Conservation (phyloP, 2,797 vertebrate species). For the Taenioides sp. region DNA sequence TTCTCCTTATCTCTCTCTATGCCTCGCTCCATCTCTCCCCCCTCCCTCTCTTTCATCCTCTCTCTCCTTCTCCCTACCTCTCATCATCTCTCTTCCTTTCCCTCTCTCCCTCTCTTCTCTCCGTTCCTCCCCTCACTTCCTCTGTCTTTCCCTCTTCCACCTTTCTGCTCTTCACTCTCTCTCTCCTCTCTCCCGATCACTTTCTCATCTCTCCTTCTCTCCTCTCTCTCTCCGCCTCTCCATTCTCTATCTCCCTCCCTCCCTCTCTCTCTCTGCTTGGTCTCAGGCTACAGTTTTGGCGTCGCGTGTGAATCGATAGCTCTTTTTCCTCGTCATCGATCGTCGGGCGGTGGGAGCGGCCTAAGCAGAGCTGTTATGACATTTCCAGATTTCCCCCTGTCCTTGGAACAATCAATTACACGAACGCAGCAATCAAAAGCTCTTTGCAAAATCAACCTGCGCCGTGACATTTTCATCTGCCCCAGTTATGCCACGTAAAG, state of each 20-base stretch:
- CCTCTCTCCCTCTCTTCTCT: too few relatives aligned
- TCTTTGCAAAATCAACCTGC: conserved; percentile 87
- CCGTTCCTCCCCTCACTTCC: too few relatives aligned
- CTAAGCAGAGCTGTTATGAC: conserved; percentile 87
- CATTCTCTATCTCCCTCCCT: too few relatives aligned
- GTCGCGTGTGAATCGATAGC: conserved; percentile 80
- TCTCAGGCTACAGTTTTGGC: conserved; percentile 84
- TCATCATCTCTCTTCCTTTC: too few relatives aligned
- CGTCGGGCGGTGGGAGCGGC: conserved; percentile 80
- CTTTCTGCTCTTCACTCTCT: too few relatives aligned
- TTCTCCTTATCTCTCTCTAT: background rate
- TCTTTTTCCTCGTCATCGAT: conserved; percentile 87
- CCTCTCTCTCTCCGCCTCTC: too few relatives aligned
- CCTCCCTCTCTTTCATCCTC: too few relatives aligned
- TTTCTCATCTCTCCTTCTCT: too few relatives aligned
- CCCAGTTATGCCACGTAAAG: conserved; percentile 80
- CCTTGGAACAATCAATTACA: conserved; percentile 88
- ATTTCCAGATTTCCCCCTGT: conserved; percentile 88
- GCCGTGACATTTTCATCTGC: conserved; percentile 86
- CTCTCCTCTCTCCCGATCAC: too few relatives aligned
- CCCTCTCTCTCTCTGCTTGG: conserved; percentile 55
- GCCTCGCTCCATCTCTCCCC: background rate
- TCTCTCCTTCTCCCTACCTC: background rate
- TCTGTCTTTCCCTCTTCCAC: too few relatives aligned
- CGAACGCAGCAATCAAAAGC: conserved; percentile 85